Percentiles rank a stretch among this genome's conserved stretches.
These are phyloP conservation scores for Novumbra hubbsi DNA, from an alignment of 2,797 vertebrate species.

Conservation along the genomic window DNA sequence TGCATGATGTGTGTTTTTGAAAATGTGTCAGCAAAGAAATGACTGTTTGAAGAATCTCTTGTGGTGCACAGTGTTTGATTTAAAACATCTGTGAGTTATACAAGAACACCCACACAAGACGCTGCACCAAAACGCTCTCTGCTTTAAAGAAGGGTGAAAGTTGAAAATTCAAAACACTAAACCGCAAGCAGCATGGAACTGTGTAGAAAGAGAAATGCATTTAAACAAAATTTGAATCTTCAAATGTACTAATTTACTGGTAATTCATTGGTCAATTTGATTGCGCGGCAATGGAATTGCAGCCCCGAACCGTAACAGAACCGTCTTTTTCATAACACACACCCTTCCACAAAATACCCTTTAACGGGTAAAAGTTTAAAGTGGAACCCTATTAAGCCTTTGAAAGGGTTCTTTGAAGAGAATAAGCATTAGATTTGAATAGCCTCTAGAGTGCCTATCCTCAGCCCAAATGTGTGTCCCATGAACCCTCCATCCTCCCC, in stretches of 20 bases:
- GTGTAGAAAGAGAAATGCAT: background rate
- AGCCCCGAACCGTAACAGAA: background rate
- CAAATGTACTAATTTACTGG: background rate
- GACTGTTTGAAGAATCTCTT: constrained; percentile 24
- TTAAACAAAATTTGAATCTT: background rate
- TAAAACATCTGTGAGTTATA: constrained; percentile 59
- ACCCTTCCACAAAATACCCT: no score
- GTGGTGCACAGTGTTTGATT: constrained; percentile 45
- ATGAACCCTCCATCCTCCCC: constrained; percentile 10
- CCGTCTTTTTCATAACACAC: background rate
- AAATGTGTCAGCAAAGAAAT: constrained; percentile 29
- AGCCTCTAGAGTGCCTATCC: background rate
- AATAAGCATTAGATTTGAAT: no score
- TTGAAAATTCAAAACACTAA: constrained; percentile 36
- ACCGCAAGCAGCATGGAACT: background rate
- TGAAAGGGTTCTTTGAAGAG: no score
- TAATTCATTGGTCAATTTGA: background rate
- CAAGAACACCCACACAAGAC: constrained; percentile 58
- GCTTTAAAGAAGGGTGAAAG: constrained; percentile 54
- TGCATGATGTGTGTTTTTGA: constrained; percentile 18
- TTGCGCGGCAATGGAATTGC: background rate
- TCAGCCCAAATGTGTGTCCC: background rate
- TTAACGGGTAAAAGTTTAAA: no score
- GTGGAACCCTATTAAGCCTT: no score
- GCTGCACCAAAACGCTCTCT: constrained; percentile 39